Evolutionary conservation across 1,140 invertebrate genomes (phyloP), one percentile per base, ranked within the genome.

Genomic region (Drosophila sucinea): DNA sequence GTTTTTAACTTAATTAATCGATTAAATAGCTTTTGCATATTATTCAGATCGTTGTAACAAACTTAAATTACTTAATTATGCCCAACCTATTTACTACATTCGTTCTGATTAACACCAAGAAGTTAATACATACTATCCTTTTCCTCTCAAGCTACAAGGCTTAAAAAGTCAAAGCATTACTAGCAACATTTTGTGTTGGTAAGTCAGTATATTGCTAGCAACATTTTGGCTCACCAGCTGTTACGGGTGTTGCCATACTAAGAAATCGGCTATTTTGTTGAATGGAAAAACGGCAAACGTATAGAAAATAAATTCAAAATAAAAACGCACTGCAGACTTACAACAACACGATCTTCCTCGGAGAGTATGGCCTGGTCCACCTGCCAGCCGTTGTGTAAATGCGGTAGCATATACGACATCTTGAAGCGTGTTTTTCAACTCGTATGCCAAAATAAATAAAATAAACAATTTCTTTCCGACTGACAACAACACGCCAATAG

Each of bases 311-410:
- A 47, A 47, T 2, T 8, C 1, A 27, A 51, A 27, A 27, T 51
- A 8, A 0, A 10, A 60, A 65, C 51, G 51, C 41, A 44, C n/a
- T 44, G 58, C 25, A 27, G 3, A 92, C 92, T 92, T 93, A 97
- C 97, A 62, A 99, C 98, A 63, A 99, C 98, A 79, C 98, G 93
- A 92, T 99, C 99, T 93, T 99, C 99, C 93, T 99, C 99, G 0
- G 98, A 98, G 23, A 99, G 93, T 92, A 99, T 99, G 6, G 99
- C 98, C 93, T 99, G 98, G 91, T 99, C 98, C 0, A 99, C 98
- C 94, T 99, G 98, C 98, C 98, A 99, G 3, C 99, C 99, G 94
- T 99, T 99, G 93, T 98, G 97, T 79, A 99, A 95, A 97, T 99
- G 98, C 72, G 98, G 97, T 90, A 99, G 93, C 98, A 99, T 99